A percentile compares a stretch with the other conserved stretches of the same genome.
These are phyloP conservation scores for Synanthedon myopaeformis DNA, from an alignment of 2,888 invertebrate species.

Conservation along the genomic window DNA sequence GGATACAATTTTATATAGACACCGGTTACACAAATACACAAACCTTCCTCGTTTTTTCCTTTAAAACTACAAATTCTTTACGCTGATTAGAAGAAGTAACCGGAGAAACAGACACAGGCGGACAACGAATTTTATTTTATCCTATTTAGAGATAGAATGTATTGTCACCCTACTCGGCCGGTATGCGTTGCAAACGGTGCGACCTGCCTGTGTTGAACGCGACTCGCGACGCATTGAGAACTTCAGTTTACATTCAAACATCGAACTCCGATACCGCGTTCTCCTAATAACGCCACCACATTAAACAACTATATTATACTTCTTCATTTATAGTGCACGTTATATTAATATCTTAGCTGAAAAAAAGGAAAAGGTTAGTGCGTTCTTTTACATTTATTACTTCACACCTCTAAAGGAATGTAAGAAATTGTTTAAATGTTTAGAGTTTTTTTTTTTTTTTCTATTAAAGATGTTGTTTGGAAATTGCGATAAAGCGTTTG, in stretches of 20 bases:
- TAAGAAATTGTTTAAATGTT: neutral
- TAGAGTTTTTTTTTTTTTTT: neutral
- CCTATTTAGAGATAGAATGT: neutral
- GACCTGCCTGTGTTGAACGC: neutral
- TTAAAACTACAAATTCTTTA: no score
- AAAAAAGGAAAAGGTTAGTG: neutral
- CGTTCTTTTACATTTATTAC: neutral
- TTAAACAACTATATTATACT: neutral
- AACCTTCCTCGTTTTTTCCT: no score
- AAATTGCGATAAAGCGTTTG: neutral
- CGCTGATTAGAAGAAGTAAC: no score
- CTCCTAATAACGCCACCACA: neutral
- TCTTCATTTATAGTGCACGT: neutral
- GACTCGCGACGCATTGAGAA: neutral
- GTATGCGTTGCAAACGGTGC: conserved; percentile 9
- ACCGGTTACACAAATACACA: no score
- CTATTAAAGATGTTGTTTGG: neutral
- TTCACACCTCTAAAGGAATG: neutral
- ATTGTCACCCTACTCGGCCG: conserved; percentile 10
- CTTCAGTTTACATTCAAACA: neutral
- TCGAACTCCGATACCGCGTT: neutral
- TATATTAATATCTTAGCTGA: neutral
- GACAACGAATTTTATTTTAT: no score
- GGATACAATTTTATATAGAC: no score
- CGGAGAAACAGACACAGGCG: no score